Evolutionary conservation across 1,140 invertebrate species (phyloP).

Genomic region (Drosophila seguyi): DNA sequence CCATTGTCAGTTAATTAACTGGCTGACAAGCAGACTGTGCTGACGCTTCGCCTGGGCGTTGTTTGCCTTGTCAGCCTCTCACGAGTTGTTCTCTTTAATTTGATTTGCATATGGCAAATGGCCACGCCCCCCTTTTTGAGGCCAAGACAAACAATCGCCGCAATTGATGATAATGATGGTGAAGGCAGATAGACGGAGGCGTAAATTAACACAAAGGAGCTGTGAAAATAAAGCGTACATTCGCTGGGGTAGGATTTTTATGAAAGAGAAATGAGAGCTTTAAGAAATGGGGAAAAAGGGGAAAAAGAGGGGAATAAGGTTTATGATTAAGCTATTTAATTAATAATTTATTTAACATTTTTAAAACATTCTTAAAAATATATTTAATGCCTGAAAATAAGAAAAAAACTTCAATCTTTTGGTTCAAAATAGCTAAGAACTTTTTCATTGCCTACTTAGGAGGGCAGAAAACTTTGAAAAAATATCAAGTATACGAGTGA

Average conservation of each 20-base stretch:
- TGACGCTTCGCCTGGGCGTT: conserved; percentile 16
- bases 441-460: no score
- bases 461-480: no score
- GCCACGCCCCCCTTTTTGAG: conserved; percentile 5
- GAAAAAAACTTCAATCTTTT: no score
- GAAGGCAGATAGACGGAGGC: conserved; percentile 1
- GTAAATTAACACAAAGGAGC: conserved; percentile 17
- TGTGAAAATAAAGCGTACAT: conserved; percentile 23
- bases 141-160: conserved; percentile 21
- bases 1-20: conserved; percentile 80
- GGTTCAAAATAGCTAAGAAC: no score
- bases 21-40: conserved; percentile 45
- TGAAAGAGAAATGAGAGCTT: background rate
- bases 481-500: background rate
- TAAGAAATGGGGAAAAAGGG: background rate
- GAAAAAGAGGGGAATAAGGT: background rate
- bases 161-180: conserved; percentile 27
- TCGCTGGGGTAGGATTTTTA: background rate
- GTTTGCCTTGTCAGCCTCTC: conserved; percentile 49
- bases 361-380: background rate
- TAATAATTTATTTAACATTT: background rate
- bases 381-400: background rate
- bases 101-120: conserved; percentile 65
- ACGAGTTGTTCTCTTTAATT: conserved; percentile 62
- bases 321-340: background rate